These are phyloP conservation scores for Leptopilina syphax DNA, from an alignment of 2,888 invertebrate genomes.

Conservation along the genomic window DNA sequence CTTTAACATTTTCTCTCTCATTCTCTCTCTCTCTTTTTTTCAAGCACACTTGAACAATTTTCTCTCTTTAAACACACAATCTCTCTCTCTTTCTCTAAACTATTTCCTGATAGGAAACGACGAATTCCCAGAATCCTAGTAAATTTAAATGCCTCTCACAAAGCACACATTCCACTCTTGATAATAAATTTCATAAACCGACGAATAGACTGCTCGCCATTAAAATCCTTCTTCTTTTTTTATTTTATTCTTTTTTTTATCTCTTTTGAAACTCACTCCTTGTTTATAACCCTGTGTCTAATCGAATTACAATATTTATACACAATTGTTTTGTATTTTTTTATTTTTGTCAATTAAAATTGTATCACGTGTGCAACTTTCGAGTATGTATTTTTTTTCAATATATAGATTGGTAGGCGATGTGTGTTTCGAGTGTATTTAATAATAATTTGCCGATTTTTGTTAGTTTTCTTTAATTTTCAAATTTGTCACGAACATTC, in stretches of 20 bases:
- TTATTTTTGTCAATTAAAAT: slow-evolving; percentile 6
- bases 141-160: slow-evolving; percentile 21
- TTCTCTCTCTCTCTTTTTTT: no score
- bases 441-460: slow-evolving; percentile 8
- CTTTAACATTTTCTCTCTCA: background rate
- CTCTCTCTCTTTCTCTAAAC: slow-evolving; percentile 1
- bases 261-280: slow-evolving; percentile 13
- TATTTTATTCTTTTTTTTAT: no score
- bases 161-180: slow-evolving; percentile 11
- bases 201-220: background rate
- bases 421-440: slow-evolving; percentile 11
- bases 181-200: slow-evolving; percentile 10
- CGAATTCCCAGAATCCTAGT: slow-evolving; percentile 18
- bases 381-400: background rate
- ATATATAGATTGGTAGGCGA: background rate
- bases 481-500: slow-evolving; percentile 28
- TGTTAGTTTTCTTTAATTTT: background rate
- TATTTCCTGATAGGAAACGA: slow-evolving; percentile 35
- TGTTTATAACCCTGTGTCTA: slow-evolving; percentile 33
- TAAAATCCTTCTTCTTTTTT: background rate
- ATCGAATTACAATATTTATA: slow-evolving; percentile 37
- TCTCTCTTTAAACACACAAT: no score
- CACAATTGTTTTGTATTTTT: background rate
- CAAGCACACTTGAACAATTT: no score
- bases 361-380: slow-evolving; percentile 30